Evolutionary conservation across 2,888 invertebrate genomes (phyloP).

Genomic region (Watsonalla binaria): DNA sequence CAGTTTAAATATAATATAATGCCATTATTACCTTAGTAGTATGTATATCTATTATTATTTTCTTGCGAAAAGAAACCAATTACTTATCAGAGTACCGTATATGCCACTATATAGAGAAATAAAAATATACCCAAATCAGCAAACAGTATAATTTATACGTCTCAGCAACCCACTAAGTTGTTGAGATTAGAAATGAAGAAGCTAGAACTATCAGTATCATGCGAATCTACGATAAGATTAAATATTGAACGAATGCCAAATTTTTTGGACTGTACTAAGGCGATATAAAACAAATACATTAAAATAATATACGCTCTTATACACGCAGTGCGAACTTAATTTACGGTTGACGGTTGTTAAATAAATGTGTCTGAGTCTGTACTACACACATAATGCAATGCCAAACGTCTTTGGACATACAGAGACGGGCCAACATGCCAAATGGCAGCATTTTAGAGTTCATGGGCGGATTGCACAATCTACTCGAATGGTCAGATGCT

Average conservation of each 20-base stretch:
- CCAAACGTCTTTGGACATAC: constrained; percentile 25
- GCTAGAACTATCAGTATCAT: neutral
- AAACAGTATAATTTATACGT: neutral
- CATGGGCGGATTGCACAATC: constrained; percentile 39
- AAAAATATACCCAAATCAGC: no score
- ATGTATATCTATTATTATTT: no score
- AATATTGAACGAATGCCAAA: neutral
- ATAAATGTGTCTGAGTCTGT: constrained; percentile 12
- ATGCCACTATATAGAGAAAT: no score
- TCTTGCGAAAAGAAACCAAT: no score
- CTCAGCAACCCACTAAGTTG: neutral
- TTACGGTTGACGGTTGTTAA: constrained; percentile 17
- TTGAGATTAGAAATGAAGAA: neutral
- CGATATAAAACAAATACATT: neutral
- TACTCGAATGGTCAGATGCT: constrained; percentile 6
- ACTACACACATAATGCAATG: constrained; percentile 20
- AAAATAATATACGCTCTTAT: neutral
- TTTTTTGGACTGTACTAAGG: neutral
- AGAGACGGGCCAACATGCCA: constrained; percentile 32
- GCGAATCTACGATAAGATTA: neutral
- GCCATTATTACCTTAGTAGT: no score
- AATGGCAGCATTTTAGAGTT: constrained; percentile 35
- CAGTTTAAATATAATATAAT: no score
- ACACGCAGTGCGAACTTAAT: neutral
- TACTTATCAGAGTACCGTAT: no score